These are phyloP conservation scores for Percopsis transmontana DNA, from an alignment of 2,113 vertebrate genomes.

Conservation along the genomic window DNA sequence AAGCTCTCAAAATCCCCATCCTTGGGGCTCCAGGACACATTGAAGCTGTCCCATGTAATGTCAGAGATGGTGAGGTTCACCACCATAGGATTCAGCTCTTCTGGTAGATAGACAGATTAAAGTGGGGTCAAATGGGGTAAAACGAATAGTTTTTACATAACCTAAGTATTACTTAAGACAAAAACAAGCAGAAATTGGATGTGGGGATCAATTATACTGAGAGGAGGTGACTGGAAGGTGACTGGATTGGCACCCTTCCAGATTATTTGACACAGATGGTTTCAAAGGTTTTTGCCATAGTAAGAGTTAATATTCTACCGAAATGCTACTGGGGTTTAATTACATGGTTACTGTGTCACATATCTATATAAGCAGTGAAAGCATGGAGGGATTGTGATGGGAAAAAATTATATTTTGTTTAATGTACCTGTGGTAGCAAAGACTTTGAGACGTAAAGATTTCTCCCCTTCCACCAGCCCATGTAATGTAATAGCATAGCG, in stretches of 20 bases:
- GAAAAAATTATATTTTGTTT: constrained; percentile 32
- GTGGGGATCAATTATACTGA: too few species aligned
- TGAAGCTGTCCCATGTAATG: constrained; percentile 88
- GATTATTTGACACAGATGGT: neutral
- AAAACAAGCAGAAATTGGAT: too few species aligned
- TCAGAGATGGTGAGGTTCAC: constrained; percentile 79
- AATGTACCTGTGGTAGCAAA: constrained; percentile 74
- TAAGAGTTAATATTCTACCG: neutral
- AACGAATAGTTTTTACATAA: constrained; percentile 5
- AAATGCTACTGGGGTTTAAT: neutral
- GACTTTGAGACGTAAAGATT: constrained; percentile 57
- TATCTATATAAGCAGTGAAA: neutral
- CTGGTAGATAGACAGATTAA: constrained; percentile 81
- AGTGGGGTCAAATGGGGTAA: constrained; percentile 52
- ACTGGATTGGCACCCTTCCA: too few species aligned
- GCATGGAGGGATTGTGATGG: constrained; percentile 20
- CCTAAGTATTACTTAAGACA: too few species aligned
- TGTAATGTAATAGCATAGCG: constrained; percentile 63
- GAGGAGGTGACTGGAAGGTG: too few species aligned
- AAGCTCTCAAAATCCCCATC: constrained; percentile 84
- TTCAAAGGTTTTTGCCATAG: too few species aligned
- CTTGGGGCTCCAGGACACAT: constrained; percentile 84
- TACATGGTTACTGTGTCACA: neutral
- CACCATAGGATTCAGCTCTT: constrained; percentile 77
- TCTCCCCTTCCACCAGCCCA: constrained; percentile 62